Evolutionary conservation across 2,113 vertebrate genomes (phyloP).

Genomic region (Varanus salvator): DNA sequence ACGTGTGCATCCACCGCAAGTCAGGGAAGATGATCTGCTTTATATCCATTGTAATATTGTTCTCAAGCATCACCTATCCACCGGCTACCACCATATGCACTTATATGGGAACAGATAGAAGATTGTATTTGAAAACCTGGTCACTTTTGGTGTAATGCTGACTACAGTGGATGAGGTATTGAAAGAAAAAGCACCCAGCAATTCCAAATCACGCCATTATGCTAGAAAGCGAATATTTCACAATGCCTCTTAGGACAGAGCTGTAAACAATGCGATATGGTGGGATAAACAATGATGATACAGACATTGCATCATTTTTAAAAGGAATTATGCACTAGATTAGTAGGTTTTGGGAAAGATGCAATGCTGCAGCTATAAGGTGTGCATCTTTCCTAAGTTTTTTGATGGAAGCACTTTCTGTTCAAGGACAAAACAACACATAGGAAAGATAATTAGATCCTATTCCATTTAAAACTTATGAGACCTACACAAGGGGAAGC

Average conservation of each 20-base stretch:
- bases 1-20: neutral
- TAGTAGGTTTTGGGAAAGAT: constrained; percentile 34
- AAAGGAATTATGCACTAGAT: constrained; percentile 52
- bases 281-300: neutral
- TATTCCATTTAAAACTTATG: constrained; percentile 68
- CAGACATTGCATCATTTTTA: constrained; percentile 14
- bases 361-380: constrained; percentile 50
- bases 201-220: neutral
- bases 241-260: neutral
- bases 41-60: neutral
- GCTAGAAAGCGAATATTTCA: neutral
- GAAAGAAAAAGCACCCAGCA: neutral
- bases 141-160: neutral
- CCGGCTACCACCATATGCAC: neutral
- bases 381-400: constrained; percentile 37
- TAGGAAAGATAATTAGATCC: constrained; percentile 63
- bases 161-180: neutral
- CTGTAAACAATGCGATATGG: neutral
- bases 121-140: neutral
- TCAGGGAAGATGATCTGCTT: neutral
- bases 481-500: constrained; percentile 66
- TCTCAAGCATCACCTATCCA: neutral
- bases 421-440: constrained; percentile 66
- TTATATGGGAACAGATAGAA: neutral
- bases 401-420: constrained; percentile 44